These are phyloP conservation scores for Cottus gobio DNA, from an alignment of 2,113 vertebrate genomes.

Conservation along the genomic window DNA sequence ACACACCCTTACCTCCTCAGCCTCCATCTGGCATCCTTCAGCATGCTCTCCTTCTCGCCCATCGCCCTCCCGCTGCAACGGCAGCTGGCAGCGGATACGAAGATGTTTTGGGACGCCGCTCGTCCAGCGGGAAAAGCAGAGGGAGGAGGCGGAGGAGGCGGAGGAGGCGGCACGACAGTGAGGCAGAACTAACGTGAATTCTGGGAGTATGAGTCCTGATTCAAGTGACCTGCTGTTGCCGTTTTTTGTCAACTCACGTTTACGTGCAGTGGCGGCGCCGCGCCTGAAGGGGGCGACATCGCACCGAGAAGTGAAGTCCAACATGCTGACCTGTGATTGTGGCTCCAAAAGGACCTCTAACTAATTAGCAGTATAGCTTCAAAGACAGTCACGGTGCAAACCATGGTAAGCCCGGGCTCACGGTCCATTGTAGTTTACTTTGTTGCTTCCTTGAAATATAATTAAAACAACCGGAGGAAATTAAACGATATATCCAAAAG, in stretches of 20 bases:
- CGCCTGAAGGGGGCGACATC: conserved; percentile 53
- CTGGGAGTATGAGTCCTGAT: conserved; percentile 76
- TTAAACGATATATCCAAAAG: not conserved
- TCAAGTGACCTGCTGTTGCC: conserved; percentile 21
- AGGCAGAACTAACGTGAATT: conserved; percentile 50
- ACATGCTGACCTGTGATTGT: not conserved
- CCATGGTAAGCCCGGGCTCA: not conserved
- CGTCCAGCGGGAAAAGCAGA: not conserved
- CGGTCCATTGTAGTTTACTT: not conserved
- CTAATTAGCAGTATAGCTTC: not conserved
- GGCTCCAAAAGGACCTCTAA: not conserved
- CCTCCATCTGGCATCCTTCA: conserved; percentile 80
- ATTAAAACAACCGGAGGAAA: not conserved
- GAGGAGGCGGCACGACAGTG: conserved; percentile 23
- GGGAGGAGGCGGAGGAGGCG: not conserved
- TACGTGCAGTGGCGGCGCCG: not conserved
- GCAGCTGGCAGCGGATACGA: conserved; percentile 52
- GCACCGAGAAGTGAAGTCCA: not conserved
- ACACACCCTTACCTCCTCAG: conserved; percentile 74
- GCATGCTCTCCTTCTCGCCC: conserved; percentile 52
- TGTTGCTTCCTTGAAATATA: not conserved
- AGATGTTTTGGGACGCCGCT: conserved; percentile 37
- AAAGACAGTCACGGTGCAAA: not conserved
- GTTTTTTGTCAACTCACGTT: conserved; percentile 42
- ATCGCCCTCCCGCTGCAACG: conserved; percentile 68